Conservation (phyloP, 1,140 invertebrate genomes). For the Bactericera cockerelli region DNA sequence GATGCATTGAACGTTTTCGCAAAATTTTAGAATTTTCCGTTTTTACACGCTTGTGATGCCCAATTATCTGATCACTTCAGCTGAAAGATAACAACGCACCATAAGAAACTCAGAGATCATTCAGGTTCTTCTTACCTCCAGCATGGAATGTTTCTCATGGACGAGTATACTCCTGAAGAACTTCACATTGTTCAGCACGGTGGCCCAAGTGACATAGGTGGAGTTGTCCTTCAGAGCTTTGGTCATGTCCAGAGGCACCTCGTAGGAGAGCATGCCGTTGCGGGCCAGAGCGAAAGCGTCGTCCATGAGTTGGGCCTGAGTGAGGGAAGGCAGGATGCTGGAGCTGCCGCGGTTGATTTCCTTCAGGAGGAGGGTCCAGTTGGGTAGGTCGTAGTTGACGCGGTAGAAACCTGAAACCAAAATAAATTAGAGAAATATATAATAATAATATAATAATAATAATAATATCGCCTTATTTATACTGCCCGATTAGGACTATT, state of each 20-base stretch:
- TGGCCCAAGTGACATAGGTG: not conserved
- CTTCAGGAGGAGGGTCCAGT: conserved; percentile 43
- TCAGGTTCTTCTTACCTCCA: not conserved
- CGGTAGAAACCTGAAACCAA: conserved; percentile 43
- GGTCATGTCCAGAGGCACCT: conserved; percentile 2
- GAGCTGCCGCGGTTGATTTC: conserved; percentile 22
- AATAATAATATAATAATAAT: too few relatives aligned
- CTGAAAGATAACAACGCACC: too few relatives aligned
- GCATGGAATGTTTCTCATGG: not conserved
- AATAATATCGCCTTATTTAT: too few relatives aligned
- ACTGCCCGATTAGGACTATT: too few relatives aligned
- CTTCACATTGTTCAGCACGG: not conserved
- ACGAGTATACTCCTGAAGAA: not conserved
- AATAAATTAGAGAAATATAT: too few relatives aligned
- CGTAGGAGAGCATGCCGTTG: conserved; percentile 23
- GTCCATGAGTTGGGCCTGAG: conserved; percentile 63
- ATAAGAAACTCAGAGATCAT: too few relatives aligned
- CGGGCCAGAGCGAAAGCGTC: conserved; percentile 63
- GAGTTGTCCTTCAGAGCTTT: conserved; percentile 4
- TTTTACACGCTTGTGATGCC: too few relatives aligned
- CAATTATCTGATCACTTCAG: too few relatives aligned
- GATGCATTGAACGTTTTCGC: too few relatives aligned
- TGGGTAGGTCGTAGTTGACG: conserved; percentile 52
- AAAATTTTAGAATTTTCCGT: too few relatives aligned
- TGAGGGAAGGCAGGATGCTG: conserved; percentile 35